phyloP scores from a whole-genome alignment of 2,888 invertebrate genomes.

The Candidula unifasciata region DNA sequence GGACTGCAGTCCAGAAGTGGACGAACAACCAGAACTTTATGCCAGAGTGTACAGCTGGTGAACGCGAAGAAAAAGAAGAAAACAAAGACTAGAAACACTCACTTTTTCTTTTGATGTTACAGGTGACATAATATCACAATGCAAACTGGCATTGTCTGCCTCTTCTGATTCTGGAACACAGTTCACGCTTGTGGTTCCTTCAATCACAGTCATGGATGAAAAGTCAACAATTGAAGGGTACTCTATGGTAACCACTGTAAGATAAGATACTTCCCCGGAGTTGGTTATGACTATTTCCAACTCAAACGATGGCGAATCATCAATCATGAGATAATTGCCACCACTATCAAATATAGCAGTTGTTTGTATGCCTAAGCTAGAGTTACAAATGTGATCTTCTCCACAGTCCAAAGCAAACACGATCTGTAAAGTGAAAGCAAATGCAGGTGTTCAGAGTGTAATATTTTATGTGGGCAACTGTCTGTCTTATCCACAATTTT shows the following conservation, averaged over 20 bases:
- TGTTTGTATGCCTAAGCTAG: conserved; percentile 58
- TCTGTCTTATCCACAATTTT: no score
- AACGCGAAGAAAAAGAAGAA: no score
- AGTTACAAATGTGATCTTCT: conserved; percentile 57
- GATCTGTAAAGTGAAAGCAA: neutral
- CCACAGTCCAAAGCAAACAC: conserved; percentile 60
- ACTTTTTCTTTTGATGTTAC: conserved; percentile 45
- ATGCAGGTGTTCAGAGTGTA: no score
- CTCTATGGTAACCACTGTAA: conserved; percentile 57
- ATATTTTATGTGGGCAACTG: no score
- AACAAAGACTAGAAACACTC: neutral
- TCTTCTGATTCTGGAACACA: conserved; percentile 44
- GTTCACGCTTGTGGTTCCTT: conserved; percentile 52
- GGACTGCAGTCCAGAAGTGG: no score
- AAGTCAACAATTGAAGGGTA: conserved; percentile 58
- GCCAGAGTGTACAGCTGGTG: no score
- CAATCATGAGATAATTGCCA: conserved; percentile 54
- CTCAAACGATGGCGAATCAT: conserved; percentile 58
- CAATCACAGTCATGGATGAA: conserved; percentile 50
- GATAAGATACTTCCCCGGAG: conserved; percentile 62
- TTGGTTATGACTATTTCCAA: conserved; percentile 60
- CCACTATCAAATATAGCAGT: conserved; percentile 48
- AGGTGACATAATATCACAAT: conserved; percentile 55
- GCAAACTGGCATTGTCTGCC: conserved; percentile 25
- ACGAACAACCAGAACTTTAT: no score